These are phyloP conservation scores for Thaumetopoea pityocampa DNA, from an alignment of 1,140 invertebrate genomes.

Conservation along the genomic window DNA sequence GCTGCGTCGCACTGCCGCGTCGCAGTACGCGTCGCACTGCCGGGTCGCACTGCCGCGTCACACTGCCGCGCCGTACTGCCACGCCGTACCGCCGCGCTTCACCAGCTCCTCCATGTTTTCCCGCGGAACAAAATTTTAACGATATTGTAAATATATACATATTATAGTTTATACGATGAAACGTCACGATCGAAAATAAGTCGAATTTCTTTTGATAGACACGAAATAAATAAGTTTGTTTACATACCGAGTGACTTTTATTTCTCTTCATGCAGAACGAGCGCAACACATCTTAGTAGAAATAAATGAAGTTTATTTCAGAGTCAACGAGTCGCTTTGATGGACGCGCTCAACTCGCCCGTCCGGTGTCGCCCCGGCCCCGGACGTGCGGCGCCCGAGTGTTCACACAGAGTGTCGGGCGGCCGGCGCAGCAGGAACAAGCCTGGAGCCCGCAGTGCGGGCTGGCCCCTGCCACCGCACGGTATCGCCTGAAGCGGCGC, in stretches of 20 bases:
- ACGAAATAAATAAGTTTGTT: conserved; percentile 68
- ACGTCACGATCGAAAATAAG: conserved; percentile 57
- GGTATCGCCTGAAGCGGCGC: no score
- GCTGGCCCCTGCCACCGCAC: no score
- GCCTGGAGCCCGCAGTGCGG: no score
- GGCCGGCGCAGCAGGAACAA: no score
- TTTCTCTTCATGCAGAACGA: neutral
- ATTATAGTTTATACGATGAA: conserved; percentile 68
- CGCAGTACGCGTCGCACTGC: no score
- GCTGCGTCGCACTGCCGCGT: no score
- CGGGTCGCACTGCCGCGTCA: no score
- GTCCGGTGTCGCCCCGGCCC: neutral
- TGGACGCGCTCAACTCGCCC: neutral
- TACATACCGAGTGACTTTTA: conserved; percentile 23
- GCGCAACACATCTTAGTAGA: neutral
- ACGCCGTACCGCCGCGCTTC: no score
- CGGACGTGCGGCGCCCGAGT: neutral
- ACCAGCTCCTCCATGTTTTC: no score
- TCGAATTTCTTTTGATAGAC: conserved; percentile 73
- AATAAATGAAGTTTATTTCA: no score
- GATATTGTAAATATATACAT: conserved; percentile 56
- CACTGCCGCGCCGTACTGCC: no score
- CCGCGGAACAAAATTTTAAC: conserved; percentile 19
- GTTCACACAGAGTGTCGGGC: no score
- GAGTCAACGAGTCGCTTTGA: neutral